These are phyloP conservation scores for Myripristis jacobus DNA, from an alignment of 2,797 vertebrate genomes.

Conservation along the genomic window DNA sequence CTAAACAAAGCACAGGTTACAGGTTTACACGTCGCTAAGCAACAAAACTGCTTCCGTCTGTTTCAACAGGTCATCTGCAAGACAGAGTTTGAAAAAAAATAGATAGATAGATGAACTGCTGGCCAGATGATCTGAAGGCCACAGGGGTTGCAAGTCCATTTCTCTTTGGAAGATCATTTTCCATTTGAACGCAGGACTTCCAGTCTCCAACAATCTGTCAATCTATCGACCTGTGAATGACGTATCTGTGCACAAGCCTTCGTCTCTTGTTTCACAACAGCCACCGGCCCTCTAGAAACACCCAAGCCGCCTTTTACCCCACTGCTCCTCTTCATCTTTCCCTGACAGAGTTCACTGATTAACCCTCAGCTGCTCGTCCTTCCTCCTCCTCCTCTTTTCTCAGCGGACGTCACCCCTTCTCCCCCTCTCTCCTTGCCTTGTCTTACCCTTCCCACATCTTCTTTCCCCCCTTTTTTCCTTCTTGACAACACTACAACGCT, in stretches of 20 bases:
- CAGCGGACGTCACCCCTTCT: conserved; percentile 1
- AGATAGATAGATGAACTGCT: too few species aligned
- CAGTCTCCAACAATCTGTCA: too few species aligned
- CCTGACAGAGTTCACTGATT: conserved; percentile 14
- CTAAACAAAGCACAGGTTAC: too few species aligned
- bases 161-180: too few species aligned
- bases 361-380: not conserved
- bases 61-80: too few species aligned
- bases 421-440: conserved; percentile 11
- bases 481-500: conserved; percentile 38
- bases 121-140: too few species aligned
- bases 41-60: too few species aligned
- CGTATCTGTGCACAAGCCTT: too few species aligned
- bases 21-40: too few species aligned
- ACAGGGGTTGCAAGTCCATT: too few species aligned
- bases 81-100: too few species aligned
- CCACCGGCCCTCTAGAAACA: conserved; percentile 2
- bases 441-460: not conserved
- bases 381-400: not conserved
- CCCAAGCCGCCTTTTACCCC: not conserved
- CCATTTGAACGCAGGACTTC: not conserved
- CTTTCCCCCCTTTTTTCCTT: conserved; percentile 21
- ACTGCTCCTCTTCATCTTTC: not conserved
- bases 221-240: too few species aligned
- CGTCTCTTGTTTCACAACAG: conserved; percentile 21